Percentiles rank a stretch among this genome's conserved stretches.
Conservation (phyloP, 2,797 vertebrate genomes). For the Mus caroli region DNA sequence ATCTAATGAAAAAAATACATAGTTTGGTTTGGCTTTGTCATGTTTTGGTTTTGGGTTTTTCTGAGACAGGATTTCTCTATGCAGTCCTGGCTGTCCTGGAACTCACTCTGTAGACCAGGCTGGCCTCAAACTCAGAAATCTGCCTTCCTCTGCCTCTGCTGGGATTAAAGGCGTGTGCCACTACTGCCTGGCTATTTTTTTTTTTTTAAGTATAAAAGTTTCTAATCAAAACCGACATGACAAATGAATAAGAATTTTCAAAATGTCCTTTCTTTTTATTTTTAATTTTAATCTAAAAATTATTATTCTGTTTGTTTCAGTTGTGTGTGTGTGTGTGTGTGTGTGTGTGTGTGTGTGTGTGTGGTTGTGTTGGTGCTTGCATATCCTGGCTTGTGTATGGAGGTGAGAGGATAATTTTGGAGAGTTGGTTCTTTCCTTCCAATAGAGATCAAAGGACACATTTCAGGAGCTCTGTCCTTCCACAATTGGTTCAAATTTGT, state of each 20-base stretch:
- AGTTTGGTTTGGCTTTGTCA: no score
- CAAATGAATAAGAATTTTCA: constrained; percentile 42
- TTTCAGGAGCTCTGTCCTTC: background rate
- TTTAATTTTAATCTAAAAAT: background rate
- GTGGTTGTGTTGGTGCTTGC: no score
- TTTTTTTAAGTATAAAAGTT: background rate
- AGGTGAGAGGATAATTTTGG: background rate
- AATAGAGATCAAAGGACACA: background rate
- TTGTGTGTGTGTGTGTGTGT: background rate
- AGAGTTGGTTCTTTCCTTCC: background rate
- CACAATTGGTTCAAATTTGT: background rate
- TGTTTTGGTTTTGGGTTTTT: no score
- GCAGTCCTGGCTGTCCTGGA: no score
- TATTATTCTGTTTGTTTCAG: background rate
- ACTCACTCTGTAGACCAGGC: no score
- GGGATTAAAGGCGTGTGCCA: no score
- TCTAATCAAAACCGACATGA: constrained; percentile 19
- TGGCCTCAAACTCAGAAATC: no score
- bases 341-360: background rate
- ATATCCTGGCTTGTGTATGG: background rate
- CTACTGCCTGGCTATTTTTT: no score
- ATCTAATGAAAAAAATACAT: background rate
- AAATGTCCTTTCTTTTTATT: constrained; percentile 31
- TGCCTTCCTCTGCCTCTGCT: no score
- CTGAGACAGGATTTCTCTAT: no score